Evolutionary conservation across 2,888 invertebrate genomes (phyloP), one percentile per base, ranked within the genome.

Genomic region (Leptopilina syphax): DNA sequence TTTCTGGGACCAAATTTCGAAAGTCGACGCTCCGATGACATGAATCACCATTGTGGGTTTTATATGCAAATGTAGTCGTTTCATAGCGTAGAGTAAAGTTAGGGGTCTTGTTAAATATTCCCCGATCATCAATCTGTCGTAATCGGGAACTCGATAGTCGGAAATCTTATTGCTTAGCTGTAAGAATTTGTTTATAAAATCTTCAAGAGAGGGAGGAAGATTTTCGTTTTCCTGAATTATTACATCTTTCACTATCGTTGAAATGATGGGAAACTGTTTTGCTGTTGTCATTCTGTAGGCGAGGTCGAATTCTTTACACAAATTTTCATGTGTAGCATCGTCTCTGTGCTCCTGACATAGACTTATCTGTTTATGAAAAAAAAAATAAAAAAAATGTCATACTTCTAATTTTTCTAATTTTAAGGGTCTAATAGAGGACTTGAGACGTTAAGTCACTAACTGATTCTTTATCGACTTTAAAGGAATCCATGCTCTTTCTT

Each of bases 1-100:
- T 76, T 84, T 83, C 27, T 88, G 80, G 79, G 87, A 85, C n/a
- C 85, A 81, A 1, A 87, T 81, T 82, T 92, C 92, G 24, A 88
- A 84, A 27, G 84, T 79, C 81, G 89, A 89, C 0, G 91, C 90
- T 12, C 90, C 92, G 80, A 92, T 86, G 10, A 92, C 81, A 79
- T 92, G 92, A 54, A 92, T 79, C 18, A 84, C 84, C 9, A 89
- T 77, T 41, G 9, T 77, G 12, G 79, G 47, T 7, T 47, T 50
- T 8, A 79, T 18, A 13, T 66, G 63, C 60, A 81, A 81, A 18
- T 85, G 76, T 57, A 89, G 79, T 81, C 84, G 85, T 77, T 87
- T 83, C 50, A 89, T 67, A 12, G 87, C 86, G 76, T 88, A 85
- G 9, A 90, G 84, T 27, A 90, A 81, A 8, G 89, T 89, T 54